A percentile compares a stretch with the other conserved stretches of the same genome.
These are phyloP conservation scores for Syncerus caffer DNA, from an alignment of 2,797 vertebrate genomes.

Conservation along the genomic window DNA sequence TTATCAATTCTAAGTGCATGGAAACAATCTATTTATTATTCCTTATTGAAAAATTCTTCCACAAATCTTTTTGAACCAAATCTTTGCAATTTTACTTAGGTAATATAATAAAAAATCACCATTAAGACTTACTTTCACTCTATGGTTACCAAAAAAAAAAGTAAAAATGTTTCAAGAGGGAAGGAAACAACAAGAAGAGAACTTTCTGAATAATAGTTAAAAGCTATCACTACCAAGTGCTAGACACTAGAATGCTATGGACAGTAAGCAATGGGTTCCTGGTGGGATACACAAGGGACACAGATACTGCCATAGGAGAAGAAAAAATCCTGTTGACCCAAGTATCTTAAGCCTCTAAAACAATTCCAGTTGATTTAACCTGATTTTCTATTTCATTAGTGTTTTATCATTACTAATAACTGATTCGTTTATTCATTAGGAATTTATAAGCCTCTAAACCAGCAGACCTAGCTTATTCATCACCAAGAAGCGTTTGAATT, in stretches of 20 bases:
- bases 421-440: background rate
- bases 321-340: background rate
- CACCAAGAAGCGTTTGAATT: background rate
- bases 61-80: background rate
- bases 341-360: background rate
- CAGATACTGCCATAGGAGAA: background rate
- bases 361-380: background rate
- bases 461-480: background rate
- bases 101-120: background rate
- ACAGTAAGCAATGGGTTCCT: background rate
- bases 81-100: background rate
- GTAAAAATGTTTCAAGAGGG: conserved; percentile 22
- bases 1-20: conserved; percentile 23
- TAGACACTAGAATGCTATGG: background rate
- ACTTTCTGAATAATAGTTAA: background rate
- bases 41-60: background rate
- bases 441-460: background rate
- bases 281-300: background rate
- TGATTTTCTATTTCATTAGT: conserved; percentile 24
- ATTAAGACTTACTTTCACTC: conserved; percentile 19
- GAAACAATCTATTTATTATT: background rate
- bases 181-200: background rate
- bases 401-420: background rate
- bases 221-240: background rate
- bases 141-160: background rate